Conservation (phyloP, 30 jellyfish, hydroid and myxozoan species). For the Phacellophora camtschatica region DNA sequence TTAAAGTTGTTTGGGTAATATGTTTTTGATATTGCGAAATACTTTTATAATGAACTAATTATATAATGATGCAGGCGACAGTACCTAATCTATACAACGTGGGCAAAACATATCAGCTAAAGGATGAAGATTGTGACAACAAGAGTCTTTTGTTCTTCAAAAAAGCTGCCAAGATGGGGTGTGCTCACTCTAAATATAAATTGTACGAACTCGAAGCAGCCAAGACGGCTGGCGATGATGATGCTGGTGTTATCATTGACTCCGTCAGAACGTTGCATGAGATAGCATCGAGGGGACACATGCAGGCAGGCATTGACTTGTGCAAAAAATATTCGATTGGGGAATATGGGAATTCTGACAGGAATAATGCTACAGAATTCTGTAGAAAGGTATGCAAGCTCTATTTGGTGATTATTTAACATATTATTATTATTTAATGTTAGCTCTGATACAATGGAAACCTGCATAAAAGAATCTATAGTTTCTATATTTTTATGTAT, state of each 20-base stretch:
- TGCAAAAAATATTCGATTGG: slow-evolving; percentile 35
- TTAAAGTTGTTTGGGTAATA: no score
- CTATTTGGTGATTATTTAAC: background rate
- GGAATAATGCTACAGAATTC: slow-evolving; percentile 24
- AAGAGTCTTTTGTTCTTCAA: slow-evolving; percentile 28
- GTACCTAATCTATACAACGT: slow-evolving; percentile 50
- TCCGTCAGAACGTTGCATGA: slow-evolving; percentile 53
- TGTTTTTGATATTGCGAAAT: no score
- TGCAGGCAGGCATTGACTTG: slow-evolving; percentile 43
- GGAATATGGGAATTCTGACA: background rate
- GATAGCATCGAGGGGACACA: slow-evolving; percentile 63
- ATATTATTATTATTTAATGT: background rate
- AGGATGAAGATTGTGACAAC: slow-evolving; percentile 13
- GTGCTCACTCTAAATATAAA: slow-evolving; percentile 64
- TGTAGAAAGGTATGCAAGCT: slow-evolving; percentile 31
- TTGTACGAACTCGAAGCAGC: background rate
- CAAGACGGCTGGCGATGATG: slow-evolving; percentile 10
- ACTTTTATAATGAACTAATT: no score
- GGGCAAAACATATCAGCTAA: slow-evolving; percentile 40
- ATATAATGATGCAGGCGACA: no score
- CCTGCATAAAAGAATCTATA: no score
- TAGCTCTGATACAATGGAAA: no score
- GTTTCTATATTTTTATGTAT: no score
- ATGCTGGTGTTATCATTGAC: slow-evolving; percentile 70
- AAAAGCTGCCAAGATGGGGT: slow-evolving; percentile 65